phyloP scores from a whole-genome alignment of 2,113 vertebrate species.

The Castor canadensis region DNA sequence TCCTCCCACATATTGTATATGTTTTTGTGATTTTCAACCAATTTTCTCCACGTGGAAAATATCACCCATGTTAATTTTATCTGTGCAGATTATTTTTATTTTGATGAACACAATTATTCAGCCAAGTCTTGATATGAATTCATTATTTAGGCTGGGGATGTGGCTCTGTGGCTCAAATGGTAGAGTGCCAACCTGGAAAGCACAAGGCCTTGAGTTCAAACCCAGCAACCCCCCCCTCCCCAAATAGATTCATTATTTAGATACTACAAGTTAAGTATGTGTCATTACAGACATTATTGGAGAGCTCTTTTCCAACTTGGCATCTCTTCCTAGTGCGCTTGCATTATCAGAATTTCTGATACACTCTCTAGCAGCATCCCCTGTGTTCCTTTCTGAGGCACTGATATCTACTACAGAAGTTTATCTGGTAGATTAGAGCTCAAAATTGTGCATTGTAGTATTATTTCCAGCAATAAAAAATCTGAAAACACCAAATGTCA shows the following conservation, averaged over 20 bases:
- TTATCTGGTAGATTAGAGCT: background rate
- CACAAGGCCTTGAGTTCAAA: too few relatives aligned
- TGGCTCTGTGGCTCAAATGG: too few relatives aligned
- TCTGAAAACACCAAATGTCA: background rate
- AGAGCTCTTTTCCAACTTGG: background rate
- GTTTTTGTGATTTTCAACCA: background rate
- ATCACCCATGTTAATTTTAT: background rate
- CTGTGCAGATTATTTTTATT: background rate
- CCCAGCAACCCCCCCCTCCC: too few relatives aligned
- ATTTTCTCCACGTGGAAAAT: background rate
- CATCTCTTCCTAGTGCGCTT: background rate
- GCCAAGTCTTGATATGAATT: background rate
- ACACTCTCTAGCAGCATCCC: background rate
- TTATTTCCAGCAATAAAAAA: background rate
- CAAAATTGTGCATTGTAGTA: background rate
- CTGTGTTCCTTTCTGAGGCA: background rate
- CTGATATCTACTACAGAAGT: background rate
- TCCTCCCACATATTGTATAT: background rate
- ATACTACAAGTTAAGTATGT: background rate
- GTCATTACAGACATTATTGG: background rate
- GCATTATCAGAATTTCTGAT: background rate
- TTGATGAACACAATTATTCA: background rate
- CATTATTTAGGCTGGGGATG: background rate
- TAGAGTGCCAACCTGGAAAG: too few relatives aligned
- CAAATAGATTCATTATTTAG: too few relatives aligned